Evolutionary conservation across 2,888 invertebrate species (phyloP), one percentile per base, ranked within the genome.

Genomic region (Drymonia ruficornis): DNA sequence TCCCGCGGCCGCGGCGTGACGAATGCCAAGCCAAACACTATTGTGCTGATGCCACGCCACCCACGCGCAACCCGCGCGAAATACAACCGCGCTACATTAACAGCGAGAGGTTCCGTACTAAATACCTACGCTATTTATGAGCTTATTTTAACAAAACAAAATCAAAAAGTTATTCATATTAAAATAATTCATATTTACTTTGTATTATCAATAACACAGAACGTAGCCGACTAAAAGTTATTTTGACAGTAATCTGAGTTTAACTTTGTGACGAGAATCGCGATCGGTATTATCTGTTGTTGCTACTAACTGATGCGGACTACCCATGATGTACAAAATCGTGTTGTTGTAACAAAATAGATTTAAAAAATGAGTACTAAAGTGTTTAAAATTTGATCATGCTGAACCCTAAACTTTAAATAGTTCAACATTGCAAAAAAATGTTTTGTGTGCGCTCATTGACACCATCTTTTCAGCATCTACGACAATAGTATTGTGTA

Each of bases 21-120:
- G 89, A 89, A 91, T 90, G 84, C 87, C 86, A 89, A 83, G 82
- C 84, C 87, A 90, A 91, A 92, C 91, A 91, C 85, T 81, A 88
- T 89, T 89, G 89, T 88, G 78, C 6, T 8, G 34, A 34, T 34
- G 13, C 23, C 91, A 90, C 90, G 76, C 90, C 91, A 90, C 90
- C 88, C 89, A 89, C 87, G 78, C 72, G 64, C 67, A 65, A 67
- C 63, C 64, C 66, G 67, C 65, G 74, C 75, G 65, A 77, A 74
- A 72, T 53, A 50, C 70, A 62, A 59, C 65, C 67, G 63, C 54
- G 64, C 72, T 72, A 67, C 47, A 56, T 50, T 47, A 55, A 28
- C 45, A 2, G n/a, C 13, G 18, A 11, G n/a, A 11, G 53, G 48
- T 49, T 50, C 52, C 28, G 36, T 45, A 51, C 36, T 55, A 59